Base-by-base conservation (phyloP, 2,888 invertebrate genomes). In the Onthophagus sagittarius region DNA sequence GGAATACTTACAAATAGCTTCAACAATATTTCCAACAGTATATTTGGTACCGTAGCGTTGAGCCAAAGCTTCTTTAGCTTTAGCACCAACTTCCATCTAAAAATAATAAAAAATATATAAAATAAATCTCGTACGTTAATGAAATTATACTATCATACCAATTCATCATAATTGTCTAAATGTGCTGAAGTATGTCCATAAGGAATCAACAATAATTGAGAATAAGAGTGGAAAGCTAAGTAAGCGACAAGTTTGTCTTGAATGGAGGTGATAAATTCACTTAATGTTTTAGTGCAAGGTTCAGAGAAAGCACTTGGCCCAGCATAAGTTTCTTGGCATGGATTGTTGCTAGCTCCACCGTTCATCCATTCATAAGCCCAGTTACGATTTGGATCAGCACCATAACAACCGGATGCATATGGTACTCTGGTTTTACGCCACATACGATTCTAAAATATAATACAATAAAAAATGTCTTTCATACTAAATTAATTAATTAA, bases 341-440 rank as follows among this genome's bases (percentile, higher is more conserved):
- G 87, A 65, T 86, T 78, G 0, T 76, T 82, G 0, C 90, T 84
- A n/a, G 92, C 91, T 32, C 87, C 85, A 32, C 87, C 85, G 33
- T 87, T 87, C 76, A 89, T 87, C 92, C 92, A 93, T 76, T 89
- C 88, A 80, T 87, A 90, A 75, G 87, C 90, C 91, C 92, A 94
- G 83, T 94, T 94, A 75, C 94, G 88, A 82, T 95, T 95, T 0
- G 92, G 89, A 83, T 95, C 94, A 0, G 90, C 89, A 4, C 94
- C 94, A 74, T 83, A 83, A 77, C 92, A 89, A 4, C 39, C 39
- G 14, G 7, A 82, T 7, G 84, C 86, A 53, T 87, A 87, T 71
- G 84, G 85, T 71, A 83, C 87, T 71, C 90, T 85, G 5, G 91
- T 93, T 80, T 93, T 93, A 14, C 93, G 87, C 93, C 93, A 93